Base-by-base conservation (phyloP, 2,113 vertebrate genomes). In the Hippocampus guttulatus region DNA sequence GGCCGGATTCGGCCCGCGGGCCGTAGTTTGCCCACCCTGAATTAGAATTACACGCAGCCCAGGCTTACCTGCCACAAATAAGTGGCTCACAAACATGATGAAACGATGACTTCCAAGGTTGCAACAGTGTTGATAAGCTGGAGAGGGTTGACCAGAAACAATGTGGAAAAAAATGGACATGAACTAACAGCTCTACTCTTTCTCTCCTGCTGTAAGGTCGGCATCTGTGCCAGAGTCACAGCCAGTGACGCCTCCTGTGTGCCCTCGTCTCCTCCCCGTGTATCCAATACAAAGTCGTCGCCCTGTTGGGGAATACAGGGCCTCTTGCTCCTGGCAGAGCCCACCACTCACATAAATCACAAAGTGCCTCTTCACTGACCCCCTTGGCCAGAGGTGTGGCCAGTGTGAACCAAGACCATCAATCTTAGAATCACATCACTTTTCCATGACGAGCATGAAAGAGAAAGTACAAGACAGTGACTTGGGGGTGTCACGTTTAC, bases 341-440 rank as follows among this genome's bases (percentile, higher is more conserved):
- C 78, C 55, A 78, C 64, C 85, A 81, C 70, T 82, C 68, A 68
- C 75, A 74, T 88, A 85, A 87, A 88, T 88, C 84, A 84, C 63
- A 79, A 64, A 70, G 69, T 67, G 69, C 67, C 63, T 72, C 83
- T 85, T 86, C 71, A 89, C 84, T 81, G 71, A 73, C 80, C n/a
- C 58, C 75, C 80, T 81, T 88, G 82, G 81, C 78, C 67, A 38
- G 69, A 82, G 72, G 77, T 74, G 71, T 60, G 55, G 78, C 69
- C 67, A 67, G 83, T 64, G 60, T 77, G 70, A 75, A 66, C 21
- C 0, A 1, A 64, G 67, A 75, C 55, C 70, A 74, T 30, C 70
- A 45, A 73, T 78, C 8, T 3, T 20, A 51, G 45, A 65, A 68
- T 71, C 72, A 64, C 51, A 64, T 69, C 14, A n/a, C 21, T 6